phyloP scores from a whole-genome alignment of 2,113 vertebrate genomes.

The Orientallactaga bullata region DNA sequence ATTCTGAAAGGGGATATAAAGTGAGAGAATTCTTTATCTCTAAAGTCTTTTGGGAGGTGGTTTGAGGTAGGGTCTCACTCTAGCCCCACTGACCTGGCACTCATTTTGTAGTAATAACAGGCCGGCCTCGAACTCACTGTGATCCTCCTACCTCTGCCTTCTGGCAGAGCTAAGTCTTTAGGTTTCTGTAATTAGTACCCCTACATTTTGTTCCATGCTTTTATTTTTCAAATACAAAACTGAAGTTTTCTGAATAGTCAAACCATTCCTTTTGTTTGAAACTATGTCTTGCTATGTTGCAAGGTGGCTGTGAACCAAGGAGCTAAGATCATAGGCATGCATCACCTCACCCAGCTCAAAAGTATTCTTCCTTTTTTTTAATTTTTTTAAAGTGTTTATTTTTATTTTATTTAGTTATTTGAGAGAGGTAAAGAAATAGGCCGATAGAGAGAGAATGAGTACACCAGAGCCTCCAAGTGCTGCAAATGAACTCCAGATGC shows the following conservation, averaged over 20 bases:
- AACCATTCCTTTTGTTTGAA: not conserved
- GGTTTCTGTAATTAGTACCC: not conserved
- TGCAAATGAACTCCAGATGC: no score
- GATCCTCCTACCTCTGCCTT: no score
- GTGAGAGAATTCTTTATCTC: not conserved
- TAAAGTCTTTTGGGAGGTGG: not conserved
- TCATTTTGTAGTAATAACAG: no score
- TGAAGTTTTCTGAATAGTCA: constrained; percentile 11
- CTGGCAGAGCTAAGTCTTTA: no score
- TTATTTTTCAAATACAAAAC: constrained; percentile 49
- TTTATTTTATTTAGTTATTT: no score
- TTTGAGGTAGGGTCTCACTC: no score
- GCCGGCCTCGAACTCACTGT: no score
- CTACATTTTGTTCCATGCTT: not conserved
- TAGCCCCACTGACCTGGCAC: no score
- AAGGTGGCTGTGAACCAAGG: not conserved
- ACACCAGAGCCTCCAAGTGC: no score
- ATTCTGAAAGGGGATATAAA: constrained; percentile 11
- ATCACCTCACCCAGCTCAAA: not conserved
- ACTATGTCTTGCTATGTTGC: not conserved
- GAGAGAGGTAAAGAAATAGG: no score
- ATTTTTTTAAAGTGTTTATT: no score
- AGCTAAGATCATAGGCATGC: not conserved
- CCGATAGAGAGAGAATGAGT: no score
- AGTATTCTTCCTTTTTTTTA: not conserved